These are phyloP conservation scores for Trichogramma pretiosum DNA, from an alignment of 1,140 invertebrate species.

Conservation along the genomic window DNA sequence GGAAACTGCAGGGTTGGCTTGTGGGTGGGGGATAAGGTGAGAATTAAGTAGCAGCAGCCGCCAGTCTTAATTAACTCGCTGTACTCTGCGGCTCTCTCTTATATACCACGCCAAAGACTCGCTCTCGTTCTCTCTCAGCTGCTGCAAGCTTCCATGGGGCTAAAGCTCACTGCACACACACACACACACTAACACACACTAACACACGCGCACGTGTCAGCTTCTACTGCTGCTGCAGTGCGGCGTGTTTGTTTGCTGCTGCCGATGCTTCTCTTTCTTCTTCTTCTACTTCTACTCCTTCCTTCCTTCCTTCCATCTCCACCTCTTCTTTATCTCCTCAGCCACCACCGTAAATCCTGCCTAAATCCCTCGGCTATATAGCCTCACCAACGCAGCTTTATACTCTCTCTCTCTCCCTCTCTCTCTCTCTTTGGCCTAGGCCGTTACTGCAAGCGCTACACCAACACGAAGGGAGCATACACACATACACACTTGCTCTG, in stretches of 20 bases:
- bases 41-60: conserved; percentile 8
- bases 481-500: no score
- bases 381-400: conserved; percentile 20
- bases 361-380: conserved; percentile 26
- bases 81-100: no score
- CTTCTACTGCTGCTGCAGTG: background rate
- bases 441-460: no score
- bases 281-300: background rate
- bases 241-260: conserved; percentile 1
- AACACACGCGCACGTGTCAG: no score
- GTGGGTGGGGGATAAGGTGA: background rate
- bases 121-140: no score
- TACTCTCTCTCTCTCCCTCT: conserved; percentile 11
- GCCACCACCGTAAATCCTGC: conserved; percentile 28
- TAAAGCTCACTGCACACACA: no score
- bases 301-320: conserved; percentile 6
- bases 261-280: conserved; percentile 16
- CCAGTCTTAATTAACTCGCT: conserved; percentile 33
- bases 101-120: no score
- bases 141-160: no score
- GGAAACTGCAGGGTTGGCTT: background rate
- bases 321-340: conserved; percentile 10
- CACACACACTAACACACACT: no score
- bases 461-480: no score
- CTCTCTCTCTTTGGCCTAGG: no score